Evolutionary conservation across 1,140 invertebrate species (phyloP).

Genomic region (Steinernema feltiae): DNA sequence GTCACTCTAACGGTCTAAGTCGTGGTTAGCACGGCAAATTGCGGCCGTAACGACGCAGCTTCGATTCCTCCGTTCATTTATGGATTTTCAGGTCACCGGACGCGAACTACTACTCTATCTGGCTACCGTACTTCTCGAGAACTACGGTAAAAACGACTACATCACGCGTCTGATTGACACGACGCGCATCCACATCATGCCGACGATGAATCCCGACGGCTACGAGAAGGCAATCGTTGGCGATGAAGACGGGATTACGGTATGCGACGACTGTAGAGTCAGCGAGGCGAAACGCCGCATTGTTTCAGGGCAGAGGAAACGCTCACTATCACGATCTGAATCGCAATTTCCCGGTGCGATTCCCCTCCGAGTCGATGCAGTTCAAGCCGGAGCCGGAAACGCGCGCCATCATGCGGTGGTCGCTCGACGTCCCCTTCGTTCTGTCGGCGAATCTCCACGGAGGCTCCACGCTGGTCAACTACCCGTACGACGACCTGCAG

Average conservation of each 20-base stretch:
- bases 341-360: conserved; percentile 91
- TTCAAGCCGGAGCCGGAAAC: conserved; percentile 70
- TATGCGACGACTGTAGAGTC: not conserved
- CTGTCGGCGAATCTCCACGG: conserved; percentile 92
- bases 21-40: conserved; percentile 51
- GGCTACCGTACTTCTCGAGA: conserved; percentile 77
- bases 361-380: conserved; percentile 46
- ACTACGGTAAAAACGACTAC: conserved; percentile 69
- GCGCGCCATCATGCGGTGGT: conserved; percentile 81
- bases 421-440: conserved; percentile 76
- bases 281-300: not conserved
- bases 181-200: conserved; percentile 78
- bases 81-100: conserved; percentile 67
- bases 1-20: conserved; percentile 31
- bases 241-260: conserved; percentile 47
- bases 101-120: conserved; percentile 75
- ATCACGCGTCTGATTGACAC: conserved; percentile 72
- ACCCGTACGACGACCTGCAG: conserved; percentile 77
- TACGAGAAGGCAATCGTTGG: conserved; percentile 71
- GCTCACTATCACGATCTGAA: conserved; percentile 80
- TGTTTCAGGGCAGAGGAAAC: conserved; percentile 70
- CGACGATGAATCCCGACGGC: conserved; percentile 94
- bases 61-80: conserved; percentile 18
- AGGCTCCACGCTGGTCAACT: conserved; percentile 77
- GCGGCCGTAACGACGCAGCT: conserved; percentile 48